Evolutionary conservation across 2,888 invertebrate species (phyloP).

Genomic region (Mimas tiliae): DNA sequence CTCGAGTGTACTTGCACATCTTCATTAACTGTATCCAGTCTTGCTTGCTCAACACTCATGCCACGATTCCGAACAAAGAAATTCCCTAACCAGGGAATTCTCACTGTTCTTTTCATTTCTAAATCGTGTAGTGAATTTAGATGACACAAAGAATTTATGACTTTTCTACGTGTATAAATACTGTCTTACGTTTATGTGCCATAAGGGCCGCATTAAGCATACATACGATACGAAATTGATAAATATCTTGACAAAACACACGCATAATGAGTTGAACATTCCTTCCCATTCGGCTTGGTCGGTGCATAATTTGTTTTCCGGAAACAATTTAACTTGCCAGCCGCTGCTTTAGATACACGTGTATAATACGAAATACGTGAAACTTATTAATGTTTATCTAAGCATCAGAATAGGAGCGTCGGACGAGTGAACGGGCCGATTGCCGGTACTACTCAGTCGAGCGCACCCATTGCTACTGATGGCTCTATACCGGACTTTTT

Average conservation of each 20-base stretch:
- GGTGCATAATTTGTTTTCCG: conserved; percentile 69
- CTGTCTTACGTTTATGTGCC: conserved; percentile 47
- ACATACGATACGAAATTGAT: conserved; percentile 61
- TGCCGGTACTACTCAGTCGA: conserved; percentile 67
- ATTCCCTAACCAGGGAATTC: conserved; percentile 47
- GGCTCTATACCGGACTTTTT: conserved; percentile 73
- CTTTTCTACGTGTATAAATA: conserved; percentile 45
- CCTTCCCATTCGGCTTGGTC: conserved; percentile 54
- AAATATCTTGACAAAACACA: conserved; percentile 64
- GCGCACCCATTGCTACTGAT: conserved; percentile 72
- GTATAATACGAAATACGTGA: conserved; percentile 51
- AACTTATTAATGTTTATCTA: conserved; percentile 80
- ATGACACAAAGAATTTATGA: conserved; percentile 43
- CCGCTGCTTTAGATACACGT: conserved; percentile 62
- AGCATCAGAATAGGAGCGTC: conserved; percentile 75
- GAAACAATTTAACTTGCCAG: conserved; percentile 76
- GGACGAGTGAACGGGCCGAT: conserved; percentile 60
- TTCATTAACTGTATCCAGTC: conserved; percentile 71
- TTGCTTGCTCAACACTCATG: conserved; percentile 75
- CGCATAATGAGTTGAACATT: conserved; percentile 70
- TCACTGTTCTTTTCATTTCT: conserved; percentile 52
- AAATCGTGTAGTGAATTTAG: conserved; percentile 53
- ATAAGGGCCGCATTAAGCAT: conserved; percentile 59
- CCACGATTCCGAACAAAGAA: conserved; percentile 38
- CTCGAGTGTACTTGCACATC: conserved; percentile 81